Conservation (phyloP, 2,113 vertebrate species). For the Sprattus sprattus region DNA sequence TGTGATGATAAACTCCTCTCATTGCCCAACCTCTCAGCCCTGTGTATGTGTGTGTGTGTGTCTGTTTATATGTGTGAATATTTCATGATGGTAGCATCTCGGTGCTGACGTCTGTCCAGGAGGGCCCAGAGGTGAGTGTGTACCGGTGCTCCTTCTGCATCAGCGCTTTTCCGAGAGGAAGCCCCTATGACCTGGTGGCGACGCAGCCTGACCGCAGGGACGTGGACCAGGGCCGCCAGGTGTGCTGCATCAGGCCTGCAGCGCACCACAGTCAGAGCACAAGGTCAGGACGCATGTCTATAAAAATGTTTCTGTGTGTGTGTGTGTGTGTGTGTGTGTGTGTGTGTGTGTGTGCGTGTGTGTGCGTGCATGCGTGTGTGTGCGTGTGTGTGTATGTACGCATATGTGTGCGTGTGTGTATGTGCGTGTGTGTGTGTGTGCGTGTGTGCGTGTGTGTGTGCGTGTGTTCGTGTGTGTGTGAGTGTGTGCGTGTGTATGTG, state of each 20-base stretch:
- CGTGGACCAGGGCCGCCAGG: constrained; percentile 53
- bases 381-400: constrained; percentile 26
- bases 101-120: not conserved
- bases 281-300: constrained; percentile 55
- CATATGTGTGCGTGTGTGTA: not conserved
- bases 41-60: not conserved
- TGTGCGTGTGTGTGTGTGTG: not conserved
- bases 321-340: constrained; percentile 27
- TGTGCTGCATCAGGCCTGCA: constrained; percentile 51
- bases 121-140: constrained; percentile 34
- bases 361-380: constrained; percentile 34
- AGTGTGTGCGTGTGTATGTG: not conserved
- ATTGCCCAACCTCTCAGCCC: not conserved
- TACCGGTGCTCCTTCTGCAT: constrained; percentile 44
- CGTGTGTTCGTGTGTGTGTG: not conserved
- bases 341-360: not conserved
- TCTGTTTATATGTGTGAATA: constrained; percentile 27
- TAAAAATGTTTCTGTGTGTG: constrained; percentile 26
- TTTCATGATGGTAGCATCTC: constrained; percentile 32
- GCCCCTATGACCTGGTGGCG: constrained; percentile 48
- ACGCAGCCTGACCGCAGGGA: constrained; percentile 51
- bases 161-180: constrained; percentile 45
- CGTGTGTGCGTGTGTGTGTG: not conserved
- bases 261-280: constrained; percentile 48
- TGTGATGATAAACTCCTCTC: not conserved